Conservation (phyloP, 1,140 invertebrate species). For the Heliconius himera region DNA sequence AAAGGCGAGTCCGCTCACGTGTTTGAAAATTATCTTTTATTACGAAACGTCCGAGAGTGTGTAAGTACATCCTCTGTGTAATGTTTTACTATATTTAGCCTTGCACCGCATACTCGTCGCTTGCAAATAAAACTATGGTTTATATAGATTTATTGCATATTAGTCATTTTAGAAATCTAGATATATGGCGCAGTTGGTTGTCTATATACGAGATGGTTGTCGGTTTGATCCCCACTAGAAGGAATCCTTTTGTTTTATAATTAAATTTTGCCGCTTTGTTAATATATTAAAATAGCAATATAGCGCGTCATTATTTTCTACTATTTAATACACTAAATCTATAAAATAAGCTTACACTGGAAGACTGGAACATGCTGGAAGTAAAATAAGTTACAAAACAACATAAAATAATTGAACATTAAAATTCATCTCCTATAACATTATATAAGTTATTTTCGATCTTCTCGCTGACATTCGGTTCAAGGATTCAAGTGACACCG, state of each 20-base stretch:
- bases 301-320: no score
- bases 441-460: no score
- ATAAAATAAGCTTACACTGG: no score
- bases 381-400: no score
- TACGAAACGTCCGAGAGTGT: constrained; percentile 10
- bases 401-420: no score
- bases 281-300: no score
- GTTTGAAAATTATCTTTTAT: constrained; percentile 22
- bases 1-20: constrained; percentile 12
- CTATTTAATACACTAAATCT: no score
- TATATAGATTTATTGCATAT: neutral
- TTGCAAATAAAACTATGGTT: neutral
- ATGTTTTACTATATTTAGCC: constrained; percentile 6
- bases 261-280: no score
- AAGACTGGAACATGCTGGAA: no score
- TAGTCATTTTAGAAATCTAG: neutral
- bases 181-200: no score
- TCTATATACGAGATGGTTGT: neutral
- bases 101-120: neutral
- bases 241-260: neutral
- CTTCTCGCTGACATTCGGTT: neutral
- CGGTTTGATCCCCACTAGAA: neutral
- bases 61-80: constrained; percentile 5
- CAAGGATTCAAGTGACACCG: neutral
- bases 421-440: no score